Evolutionary conservation across 2,113 vertebrate genomes (phyloP), one percentile per base, ranked within the genome.

Genomic region (Calonectris borealis): DNA sequence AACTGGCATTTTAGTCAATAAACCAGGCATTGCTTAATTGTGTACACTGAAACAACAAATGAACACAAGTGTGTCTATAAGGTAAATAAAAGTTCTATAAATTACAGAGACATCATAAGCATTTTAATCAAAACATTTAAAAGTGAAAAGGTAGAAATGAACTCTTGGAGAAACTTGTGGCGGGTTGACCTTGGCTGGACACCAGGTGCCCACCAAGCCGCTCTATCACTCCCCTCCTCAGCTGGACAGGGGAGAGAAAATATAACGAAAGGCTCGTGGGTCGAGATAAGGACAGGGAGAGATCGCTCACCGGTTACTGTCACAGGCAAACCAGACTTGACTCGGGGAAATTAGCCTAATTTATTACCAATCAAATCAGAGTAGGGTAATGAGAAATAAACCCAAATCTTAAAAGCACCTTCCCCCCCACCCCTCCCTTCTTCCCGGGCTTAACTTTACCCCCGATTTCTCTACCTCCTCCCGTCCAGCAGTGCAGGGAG

Each of bases 401-500:
- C 19, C 17, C 17, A 46, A 46, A 46, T 19, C 44, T 19, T 46
- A 40, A 46, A 46, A 46, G 9, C 17, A 25, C 49, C 24, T 51
- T 14, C 31, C 31, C 11, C 18, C 31, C 31, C 11, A 11, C 31
- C 18, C 31, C 29, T 25, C 24, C 49, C 49, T 51, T 51, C 49
- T 51, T 51, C 4, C 49, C 24, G 4, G 7, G 49, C 49, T 51
- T 13, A 25, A 51, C 49, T 25, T 51, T 7, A 51, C 13, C 7
- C 13, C 49, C 2, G 13, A 25, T 13, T 51, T 51, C 49, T 51
- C 24, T 51, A 25, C 24, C 49, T 51, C 49, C 49, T 51, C 24
- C 7, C 13, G 4, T 13, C 7, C 12, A 51, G 49, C 1, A 2
- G 24, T 1, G 24, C 24, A 51, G 24, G 49, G 13, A 12, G 7